Base-by-base conservation (phyloP, 2,797 vertebrate species). In the Hydrolagus colliei region DNA sequence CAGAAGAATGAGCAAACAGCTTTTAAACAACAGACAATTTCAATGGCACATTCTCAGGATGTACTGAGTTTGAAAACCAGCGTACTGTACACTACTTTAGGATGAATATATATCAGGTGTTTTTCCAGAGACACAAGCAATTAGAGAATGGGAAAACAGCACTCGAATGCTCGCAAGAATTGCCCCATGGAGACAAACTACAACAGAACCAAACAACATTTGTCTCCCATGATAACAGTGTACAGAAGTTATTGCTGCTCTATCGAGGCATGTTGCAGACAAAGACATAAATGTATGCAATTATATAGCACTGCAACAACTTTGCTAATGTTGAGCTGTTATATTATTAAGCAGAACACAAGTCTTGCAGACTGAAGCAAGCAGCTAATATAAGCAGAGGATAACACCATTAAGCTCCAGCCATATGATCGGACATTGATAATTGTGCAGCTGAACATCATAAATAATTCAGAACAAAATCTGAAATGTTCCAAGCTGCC, bases 121-220 rank as follows among this genome's bases (percentile, higher is more conserved):
- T 91, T 89, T 85, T 86, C 27, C 90, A 89, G 90, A 92, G 90
- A 92, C 91, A 90, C 87, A 93, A 91, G 91, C 93, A 96, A 97
- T 96, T 96, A 96, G 90, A 93, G 88, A 88, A 90, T 72, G 91
- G 90, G 91, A 93, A 94, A 95, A 93, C 92, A 94, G 91, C 89
- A 91, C 88, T 90, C 87, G 88, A 94, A 93, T 88, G 68, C 87
- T 92, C 89, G 85, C 86, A 88, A 89, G 89, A 92, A 90, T 88
- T 89, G 90, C 89, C 91, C 93, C 90, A 86, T 18, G 12, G 93
- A 93, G 91, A 92, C 16, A 84, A 88, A 89, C 92, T 88, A 88
- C 88, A 89, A 89, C 88, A 91, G 88, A 88, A 90, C 89, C 90
- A 91, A 93, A 92, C 87, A 91, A 89, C 86, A 9, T 16, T 59